A percentile compares a stretch with the other conserved stretches of the same genome.
Conservation (phyloP, 2,888 invertebrate species). For the Coleophora deauratella region DNA sequence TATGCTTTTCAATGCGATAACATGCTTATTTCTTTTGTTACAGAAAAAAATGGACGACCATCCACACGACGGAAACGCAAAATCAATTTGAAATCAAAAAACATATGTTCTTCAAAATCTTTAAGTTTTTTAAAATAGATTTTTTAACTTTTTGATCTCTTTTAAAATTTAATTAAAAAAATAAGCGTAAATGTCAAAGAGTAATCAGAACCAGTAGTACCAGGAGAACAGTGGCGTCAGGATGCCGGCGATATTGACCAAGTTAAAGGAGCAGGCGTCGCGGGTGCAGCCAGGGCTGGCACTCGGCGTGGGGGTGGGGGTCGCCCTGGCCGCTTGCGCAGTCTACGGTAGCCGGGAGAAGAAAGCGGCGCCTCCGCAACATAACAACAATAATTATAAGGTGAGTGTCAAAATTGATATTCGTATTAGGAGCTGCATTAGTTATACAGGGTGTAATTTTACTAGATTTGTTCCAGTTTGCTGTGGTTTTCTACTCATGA, state of each 20-base stretch:
- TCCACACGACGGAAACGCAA: slow-evolving; percentile 16
- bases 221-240: slow-evolving; percentile 2
- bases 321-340: slow-evolving; percentile 60
- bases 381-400: slow-evolving; percentile 67
- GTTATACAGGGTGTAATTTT: too few relatives aligned
- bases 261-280: slow-evolving; percentile 61
- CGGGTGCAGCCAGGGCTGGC: slow-evolving; percentile 58
- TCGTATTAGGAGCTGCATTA: too few relatives aligned
- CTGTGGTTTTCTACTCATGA: too few relatives aligned
- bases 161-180: slow-evolving; percentile 5
- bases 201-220: not conserved
- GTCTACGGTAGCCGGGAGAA: slow-evolving; percentile 55
- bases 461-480: too few relatives aligned
- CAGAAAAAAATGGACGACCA: slow-evolving; percentile 54
- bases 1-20: not conserved
- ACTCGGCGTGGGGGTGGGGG: slow-evolving; percentile 58
- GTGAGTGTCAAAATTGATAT: slow-evolving; percentile 22
- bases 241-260: slow-evolving; percentile 67
- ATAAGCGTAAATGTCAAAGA: not conserved
- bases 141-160: slow-evolving; percentile 7
- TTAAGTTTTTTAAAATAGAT: not conserved
- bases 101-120: slow-evolving; percentile 1
- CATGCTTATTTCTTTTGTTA: slow-evolving; percentile 29
- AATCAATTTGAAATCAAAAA: slow-evolving; percentile 1
- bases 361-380: slow-evolving; percentile 46